These are phyloP conservation scores for Hypselothyrea guttata DNA, from an alignment of 2,888 invertebrate genomes.

Conservation along the genomic window DNA sequence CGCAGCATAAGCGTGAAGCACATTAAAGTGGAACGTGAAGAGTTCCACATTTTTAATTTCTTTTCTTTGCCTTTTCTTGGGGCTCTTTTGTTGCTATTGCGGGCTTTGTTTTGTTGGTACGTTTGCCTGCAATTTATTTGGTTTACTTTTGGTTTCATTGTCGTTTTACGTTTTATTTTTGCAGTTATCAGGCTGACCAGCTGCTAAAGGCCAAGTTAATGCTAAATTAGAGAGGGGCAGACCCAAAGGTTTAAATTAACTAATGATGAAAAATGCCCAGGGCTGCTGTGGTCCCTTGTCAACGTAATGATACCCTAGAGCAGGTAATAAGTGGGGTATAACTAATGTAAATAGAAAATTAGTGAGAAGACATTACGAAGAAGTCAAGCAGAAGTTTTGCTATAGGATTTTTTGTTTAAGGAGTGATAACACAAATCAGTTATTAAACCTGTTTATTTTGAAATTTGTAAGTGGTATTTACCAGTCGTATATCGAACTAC, in stretches of 20 bases:
- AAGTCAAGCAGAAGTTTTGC: too few relatives aligned
- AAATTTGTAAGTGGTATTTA: constrained; percentile 8
- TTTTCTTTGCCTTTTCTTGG: constrained; percentile 55
- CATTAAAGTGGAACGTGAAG: constrained; percentile 29
- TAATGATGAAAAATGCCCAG: constrained; percentile 66
- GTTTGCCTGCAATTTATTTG: constrained; percentile 69
- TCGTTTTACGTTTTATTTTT: constrained; percentile 10
- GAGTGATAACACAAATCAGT: too few relatives aligned
- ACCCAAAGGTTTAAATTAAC: constrained; percentile 52
- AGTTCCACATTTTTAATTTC: constrained; percentile 67
- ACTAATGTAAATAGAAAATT: too few relatives aligned
- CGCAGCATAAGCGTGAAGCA: background rate
- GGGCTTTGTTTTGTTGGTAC: constrained; percentile 5
- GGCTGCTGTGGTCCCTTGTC: constrained; percentile 11
- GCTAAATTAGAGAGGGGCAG: constrained; percentile 52
- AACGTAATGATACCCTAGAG: constrained; percentile 4
- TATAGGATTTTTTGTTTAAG: too few relatives aligned
- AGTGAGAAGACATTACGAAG: too few relatives aligned
- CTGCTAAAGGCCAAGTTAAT: constrained; percentile 69
- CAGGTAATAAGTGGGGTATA: background rate
- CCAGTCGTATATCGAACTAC: background rate
- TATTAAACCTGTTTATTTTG: too few relatives aligned
- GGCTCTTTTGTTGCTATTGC: constrained; percentile 25
- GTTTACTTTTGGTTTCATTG: constrained; percentile 64
- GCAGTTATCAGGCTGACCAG: constrained; percentile 18